Conservation (phyloP, 2,113 vertebrate species). For the Azemiops feae region DNA sequence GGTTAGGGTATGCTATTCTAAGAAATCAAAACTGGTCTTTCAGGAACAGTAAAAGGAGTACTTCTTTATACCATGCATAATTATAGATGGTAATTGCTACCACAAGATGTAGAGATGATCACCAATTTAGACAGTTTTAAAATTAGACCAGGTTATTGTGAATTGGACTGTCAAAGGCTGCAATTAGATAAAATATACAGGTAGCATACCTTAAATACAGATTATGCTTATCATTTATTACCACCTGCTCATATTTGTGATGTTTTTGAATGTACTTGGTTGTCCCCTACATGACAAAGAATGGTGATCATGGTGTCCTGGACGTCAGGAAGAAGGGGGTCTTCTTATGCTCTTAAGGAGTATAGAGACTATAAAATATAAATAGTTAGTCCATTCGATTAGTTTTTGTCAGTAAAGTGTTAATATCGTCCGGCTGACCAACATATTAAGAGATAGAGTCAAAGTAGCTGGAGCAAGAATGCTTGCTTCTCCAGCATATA, state of each 20-base stretch:
- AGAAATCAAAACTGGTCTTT: not conserved
- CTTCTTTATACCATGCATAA: not conserved
- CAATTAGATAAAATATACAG: not conserved
- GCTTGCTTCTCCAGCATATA: not conserved
- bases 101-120: not conserved
- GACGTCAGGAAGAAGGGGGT: not conserved
- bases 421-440: not conserved
- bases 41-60: not conserved
- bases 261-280: not conserved
- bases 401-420: not conserved
- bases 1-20: not conserved
- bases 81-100: not conserved
- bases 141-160: not conserved
- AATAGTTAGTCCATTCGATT: not conserved
- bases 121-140: not conserved
- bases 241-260: not conserved
- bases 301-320: not conserved
- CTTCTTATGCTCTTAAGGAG: not conserved
- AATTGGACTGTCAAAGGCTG: not conserved
- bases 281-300: not conserved
- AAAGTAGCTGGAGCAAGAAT: not conserved
- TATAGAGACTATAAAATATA: not conserved
- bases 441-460: not conserved
- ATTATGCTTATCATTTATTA: not conserved
- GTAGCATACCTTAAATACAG: not conserved